Conservation (phyloP, 2,113 vertebrate species). For the Orcinus orca region DNA sequence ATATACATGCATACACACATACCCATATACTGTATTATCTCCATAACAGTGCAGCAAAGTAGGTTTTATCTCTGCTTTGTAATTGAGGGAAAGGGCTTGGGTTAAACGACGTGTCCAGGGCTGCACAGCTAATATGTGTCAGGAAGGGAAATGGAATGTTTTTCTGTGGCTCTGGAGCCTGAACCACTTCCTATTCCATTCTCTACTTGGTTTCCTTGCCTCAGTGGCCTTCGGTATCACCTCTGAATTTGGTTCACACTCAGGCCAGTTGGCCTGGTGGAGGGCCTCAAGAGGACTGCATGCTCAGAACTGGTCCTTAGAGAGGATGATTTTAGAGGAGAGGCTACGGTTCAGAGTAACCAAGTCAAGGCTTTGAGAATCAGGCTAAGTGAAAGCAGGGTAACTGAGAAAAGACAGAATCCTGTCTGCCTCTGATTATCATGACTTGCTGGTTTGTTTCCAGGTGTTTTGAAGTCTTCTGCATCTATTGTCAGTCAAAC, state of each 20-base stretch:
- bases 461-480: slow-evolving; percentile 96
- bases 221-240: background rate
- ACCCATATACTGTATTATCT: background rate
- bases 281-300: background rate
- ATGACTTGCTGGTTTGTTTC: slow-evolving; percentile 69
- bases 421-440: slow-evolving; percentile 7
- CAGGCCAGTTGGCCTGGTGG: background rate
- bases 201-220: background rate
- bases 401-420: slow-evolving; percentile 1
- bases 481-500: slow-evolving; percentile 90
- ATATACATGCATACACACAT: background rate
- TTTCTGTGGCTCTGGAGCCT: background rate
- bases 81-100: background rate
- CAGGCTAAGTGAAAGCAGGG: background rate
- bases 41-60: background rate
- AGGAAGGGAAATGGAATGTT: background rate
- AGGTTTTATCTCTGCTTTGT: slow-evolving; percentile 8
- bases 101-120: background rate
- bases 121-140: background rate
- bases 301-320: background rate
- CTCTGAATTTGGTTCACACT: background rate
- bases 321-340: background rate
- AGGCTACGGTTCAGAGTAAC: background rate
- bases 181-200: background rate
- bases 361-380: slow-evolving; percentile 41